Base-by-base conservation (phyloP, 2,113 vertebrate species). In the Oncorhynchus masou region DNA sequence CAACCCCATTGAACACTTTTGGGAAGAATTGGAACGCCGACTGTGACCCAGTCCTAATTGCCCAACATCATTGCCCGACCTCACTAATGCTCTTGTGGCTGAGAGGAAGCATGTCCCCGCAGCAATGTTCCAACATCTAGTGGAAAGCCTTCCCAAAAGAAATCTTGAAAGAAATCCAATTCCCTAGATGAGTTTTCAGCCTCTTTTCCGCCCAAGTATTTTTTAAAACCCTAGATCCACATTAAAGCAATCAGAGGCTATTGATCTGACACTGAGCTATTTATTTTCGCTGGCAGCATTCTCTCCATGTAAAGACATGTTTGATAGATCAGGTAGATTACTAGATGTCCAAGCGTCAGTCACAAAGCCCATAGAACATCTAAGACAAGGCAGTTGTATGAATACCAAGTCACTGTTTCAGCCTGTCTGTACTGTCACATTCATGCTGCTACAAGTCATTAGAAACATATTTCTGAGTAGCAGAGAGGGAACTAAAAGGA, bases 141-240 rank as follows among this genome's bases (percentile, higher is more conserved):
- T 45, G 39, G 39, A 45, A 45, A 71, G 27, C 78, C 62, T 45
- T 54, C 83, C 60, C 77, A 48, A 80, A 68, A 83, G 84, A 89
- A 90, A 89, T 86, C 88, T 90, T 87, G 73, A 85, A 34, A 68
- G 86, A 91, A 91, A 91, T 89, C 91, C 87, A 91, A 89, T 92
- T 88, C 82, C 85, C 8, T 66, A 59, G 87, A 91, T 91, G 87
- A 87, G 86, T 88, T 89, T 83, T 49, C 27, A 70, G 39, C 84
- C 74, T 76, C 66, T 82, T 80, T 86, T 22, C n/a, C 81, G 73
- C 76, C 83, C 82, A 74, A 74, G 85, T 87, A 89, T 83, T 82
- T 89, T 81, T 82, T 89, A 81, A 78, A 77, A 81, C 24, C 45
- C 70, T 11, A 64, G 7, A 48, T 72, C 29, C 65, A 65, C 65